Evolutionary conservation across 2,888 invertebrate species (phyloP).

Genomic region (Eupeodes latifasciatus): DNA sequence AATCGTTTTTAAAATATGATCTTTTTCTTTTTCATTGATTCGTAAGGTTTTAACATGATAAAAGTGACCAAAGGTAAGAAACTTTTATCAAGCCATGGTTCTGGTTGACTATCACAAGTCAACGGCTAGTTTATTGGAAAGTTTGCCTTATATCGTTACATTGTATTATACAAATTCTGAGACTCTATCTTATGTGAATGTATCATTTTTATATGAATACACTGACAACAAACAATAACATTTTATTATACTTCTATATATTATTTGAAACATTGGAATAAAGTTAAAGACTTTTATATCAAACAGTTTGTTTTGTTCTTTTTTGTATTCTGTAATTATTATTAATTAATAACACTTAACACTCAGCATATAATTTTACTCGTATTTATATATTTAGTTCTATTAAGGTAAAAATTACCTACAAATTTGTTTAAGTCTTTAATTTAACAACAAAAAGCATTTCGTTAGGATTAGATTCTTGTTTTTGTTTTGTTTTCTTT

Average conservation of each 20-base stretch:
- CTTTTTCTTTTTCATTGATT: too few species aligned
- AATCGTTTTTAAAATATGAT: too few species aligned
- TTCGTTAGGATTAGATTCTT: not conserved
- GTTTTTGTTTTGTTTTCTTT: not conserved
- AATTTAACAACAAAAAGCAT: conserved; percentile 40
- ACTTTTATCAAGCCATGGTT: too few species aligned
- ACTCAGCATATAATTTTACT: conserved; percentile 52
- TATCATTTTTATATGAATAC: conserved; percentile 2
- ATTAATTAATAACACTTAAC: conserved; percentile 42
- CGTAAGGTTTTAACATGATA: too few species aligned
- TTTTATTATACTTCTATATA: not conserved
- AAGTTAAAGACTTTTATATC: conserved; percentile 47
- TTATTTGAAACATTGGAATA: conserved; percentile 56
- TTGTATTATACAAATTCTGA: conserved; percentile 3
- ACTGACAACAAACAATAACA: conserved; percentile 49
- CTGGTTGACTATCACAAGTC: too few species aligned
- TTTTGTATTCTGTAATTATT: conserved; percentile 12
- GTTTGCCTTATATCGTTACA: not conserved
- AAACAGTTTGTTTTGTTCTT: conserved; percentile 31
- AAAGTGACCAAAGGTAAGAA: too few species aligned
- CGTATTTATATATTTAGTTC: not conserved
- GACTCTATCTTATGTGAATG: conserved; percentile 19
- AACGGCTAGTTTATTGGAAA: not conserved
- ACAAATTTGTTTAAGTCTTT: conserved; percentile 43
- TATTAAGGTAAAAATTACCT: conserved; percentile 28